Percentiles rank a stretch among this genome's conserved stretches.
These are phyloP conservation scores for Oreochromis niloticus DNA, from an alignment of 2,113 vertebrate genomes.

Conservation along the genomic window DNA sequence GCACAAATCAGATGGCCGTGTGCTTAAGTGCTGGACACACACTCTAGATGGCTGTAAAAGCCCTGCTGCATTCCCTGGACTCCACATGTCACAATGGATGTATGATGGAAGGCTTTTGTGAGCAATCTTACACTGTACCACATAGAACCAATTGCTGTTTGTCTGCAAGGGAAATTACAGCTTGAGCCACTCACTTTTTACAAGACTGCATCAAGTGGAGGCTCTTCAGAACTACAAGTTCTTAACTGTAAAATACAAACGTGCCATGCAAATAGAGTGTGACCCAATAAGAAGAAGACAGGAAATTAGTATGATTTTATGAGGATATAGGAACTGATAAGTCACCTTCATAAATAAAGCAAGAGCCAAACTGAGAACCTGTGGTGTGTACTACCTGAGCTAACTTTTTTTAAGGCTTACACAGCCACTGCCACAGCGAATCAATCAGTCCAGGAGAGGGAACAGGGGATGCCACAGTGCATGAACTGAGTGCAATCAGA, in stretches of 20 bases:
- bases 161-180: background rate
- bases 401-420: background rate
- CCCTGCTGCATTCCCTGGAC: background rate
- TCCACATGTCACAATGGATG: background rate
- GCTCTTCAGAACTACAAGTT: background rate
- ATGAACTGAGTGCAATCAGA: slow-evolving; percentile 40
- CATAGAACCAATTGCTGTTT: background rate
- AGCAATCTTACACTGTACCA: background rate
- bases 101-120: background rate
- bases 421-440: slow-evolving; percentile 27
- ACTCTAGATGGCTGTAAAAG: background rate
- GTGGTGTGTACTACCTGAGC: slow-evolving; percentile 11
- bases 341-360: slow-evolving; percentile 24
- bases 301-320: background rate
- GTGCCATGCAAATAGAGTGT: background rate
- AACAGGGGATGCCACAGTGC: slow-evolving; percentile 29
- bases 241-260: background rate
- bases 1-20: background rate
- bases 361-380: background rate
- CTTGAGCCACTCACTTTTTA: background rate
- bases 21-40: background rate
- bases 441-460: slow-evolving; percentile 30
- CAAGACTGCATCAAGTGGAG: background rate
- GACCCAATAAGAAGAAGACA: background rate
- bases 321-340: background rate